These are phyloP conservation scores for Aphidoletes aphidimyza DNA, from an alignment of 2,888 invertebrate genomes.

Conservation along the genomic window DNA sequence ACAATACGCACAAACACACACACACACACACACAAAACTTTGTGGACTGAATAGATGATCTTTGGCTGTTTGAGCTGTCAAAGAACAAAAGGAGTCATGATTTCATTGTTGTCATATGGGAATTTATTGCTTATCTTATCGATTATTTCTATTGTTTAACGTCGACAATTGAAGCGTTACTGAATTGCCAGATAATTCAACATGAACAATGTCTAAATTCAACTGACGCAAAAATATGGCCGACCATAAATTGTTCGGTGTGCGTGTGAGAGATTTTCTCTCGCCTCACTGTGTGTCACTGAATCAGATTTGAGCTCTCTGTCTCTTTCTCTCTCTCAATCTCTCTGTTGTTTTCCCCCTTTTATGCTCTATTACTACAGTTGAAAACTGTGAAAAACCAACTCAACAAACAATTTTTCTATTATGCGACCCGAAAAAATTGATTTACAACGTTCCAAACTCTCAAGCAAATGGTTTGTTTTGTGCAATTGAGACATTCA, in stretches of 20 bases:
- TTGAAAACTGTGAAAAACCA: constrained; percentile 6
- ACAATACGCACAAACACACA: background rate
- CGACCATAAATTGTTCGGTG: background rate
- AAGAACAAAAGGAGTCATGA: constrained; percentile 54
- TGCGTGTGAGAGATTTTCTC: background rate
- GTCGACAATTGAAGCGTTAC: constrained; percentile 37
- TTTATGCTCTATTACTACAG: background rate
- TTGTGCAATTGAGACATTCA: constrained; percentile 54
- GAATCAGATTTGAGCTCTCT: background rate
- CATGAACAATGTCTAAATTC: constrained; percentile 14
- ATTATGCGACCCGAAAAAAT: constrained; percentile 40
- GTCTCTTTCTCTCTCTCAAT: background rate
- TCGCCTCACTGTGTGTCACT: background rate
- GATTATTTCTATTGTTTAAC: constrained; percentile 34
- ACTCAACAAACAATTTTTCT: background rate
- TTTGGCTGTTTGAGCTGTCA: background rate
- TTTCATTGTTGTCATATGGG: constrained; percentile 35
- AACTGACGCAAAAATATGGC: background rate
- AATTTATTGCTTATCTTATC: constrained; percentile 53
- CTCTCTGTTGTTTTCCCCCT: too few relatives aligned
- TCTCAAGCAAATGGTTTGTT: constrained; percentile 52
- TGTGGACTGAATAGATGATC: constrained; percentile 32
- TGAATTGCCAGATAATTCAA: constrained; percentile 50
- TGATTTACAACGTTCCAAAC: constrained; percentile 43
- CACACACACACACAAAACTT: background rate